A percentile compares a stretch with the other conserved stretches of the same genome.
Conservation (phyloP, 2,888 invertebrate species). For the Rhingia campestris region DNA sequence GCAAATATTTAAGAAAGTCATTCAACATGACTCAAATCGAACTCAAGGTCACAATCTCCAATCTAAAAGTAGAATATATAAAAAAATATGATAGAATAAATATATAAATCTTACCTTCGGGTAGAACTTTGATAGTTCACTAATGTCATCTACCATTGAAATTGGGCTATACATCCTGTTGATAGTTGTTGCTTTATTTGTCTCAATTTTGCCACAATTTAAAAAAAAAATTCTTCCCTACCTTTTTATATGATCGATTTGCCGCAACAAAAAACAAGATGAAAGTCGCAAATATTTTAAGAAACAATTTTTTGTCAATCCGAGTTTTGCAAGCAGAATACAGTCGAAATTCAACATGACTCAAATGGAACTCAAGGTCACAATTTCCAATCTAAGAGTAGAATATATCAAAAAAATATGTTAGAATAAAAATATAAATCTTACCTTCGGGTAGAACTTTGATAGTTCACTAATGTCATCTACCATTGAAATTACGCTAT, state of each 20-base stretch:
- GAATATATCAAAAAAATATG: neutral
- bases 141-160: conserved; percentile 20
- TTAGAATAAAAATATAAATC: neutral
- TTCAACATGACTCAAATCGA: neutral
- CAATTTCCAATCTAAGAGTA: conserved; percentile 3
- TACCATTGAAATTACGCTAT: conserved; percentile 13
- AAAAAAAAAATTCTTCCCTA: too few species aligned
- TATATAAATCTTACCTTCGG: conserved; percentile 15
- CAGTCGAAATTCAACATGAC: conserved; percentile 9
- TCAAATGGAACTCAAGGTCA: neutral
- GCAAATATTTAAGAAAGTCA: too few species aligned
- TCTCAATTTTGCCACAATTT: too few species aligned
- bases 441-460: conserved; percentile 13
- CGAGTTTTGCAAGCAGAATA: neutral
- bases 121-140: conserved; percentile 9
- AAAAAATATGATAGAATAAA: neutral
- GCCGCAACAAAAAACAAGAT: neutral
- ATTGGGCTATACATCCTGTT: conserved; percentile 31
- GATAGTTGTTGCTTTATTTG: conserved; percentile 1
- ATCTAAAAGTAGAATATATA: neutral
- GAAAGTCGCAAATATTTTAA: neutral
- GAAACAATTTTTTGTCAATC: conserved; percentile 27
- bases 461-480: conserved; percentile 31
- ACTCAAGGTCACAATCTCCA: conserved; percentile 2
- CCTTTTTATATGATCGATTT: neutral